phyloP scores from a whole-genome alignment of 2,888 invertebrate species.

The Megastigmus dorsalis region DNA sequence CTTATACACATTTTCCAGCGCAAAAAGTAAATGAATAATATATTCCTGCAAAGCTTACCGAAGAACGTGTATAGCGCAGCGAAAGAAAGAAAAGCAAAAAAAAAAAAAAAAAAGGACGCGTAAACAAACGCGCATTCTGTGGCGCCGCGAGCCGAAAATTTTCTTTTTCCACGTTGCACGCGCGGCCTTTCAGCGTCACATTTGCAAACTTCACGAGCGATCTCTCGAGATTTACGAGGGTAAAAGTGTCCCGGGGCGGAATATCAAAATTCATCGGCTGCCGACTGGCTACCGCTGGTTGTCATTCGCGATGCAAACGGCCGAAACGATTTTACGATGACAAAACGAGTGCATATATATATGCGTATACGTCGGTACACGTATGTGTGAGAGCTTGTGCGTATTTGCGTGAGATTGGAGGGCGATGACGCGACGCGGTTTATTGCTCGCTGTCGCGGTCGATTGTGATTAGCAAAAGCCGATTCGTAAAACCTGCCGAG shows the following conservation, averaged over 20 bases:
- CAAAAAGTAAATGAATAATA: no score
- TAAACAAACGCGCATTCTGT: neutral
- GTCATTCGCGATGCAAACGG: conserved; percentile 8
- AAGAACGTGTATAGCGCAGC: no score
- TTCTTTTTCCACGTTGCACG: no score
- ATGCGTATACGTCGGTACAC: neutral
- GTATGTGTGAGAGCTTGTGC: no score
- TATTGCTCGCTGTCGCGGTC: conserved; percentile 12
- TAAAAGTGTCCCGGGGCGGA: conserved; percentile 22
- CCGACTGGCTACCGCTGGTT: neutral
- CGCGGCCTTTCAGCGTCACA: conserved; percentile 8
- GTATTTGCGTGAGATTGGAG: neutral
- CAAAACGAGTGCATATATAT: neutral
- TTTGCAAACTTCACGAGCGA: conserved; percentile 39
- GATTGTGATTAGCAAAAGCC: conserved; percentile 17
- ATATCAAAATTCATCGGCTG: conserved; percentile 31
- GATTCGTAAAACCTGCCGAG: neutral
- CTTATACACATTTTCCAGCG: no score
- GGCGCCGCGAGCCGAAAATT: no score
- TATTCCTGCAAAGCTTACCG: neutral
- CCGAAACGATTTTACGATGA: conserved; percentile 35
- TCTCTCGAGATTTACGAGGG: conserved; percentile 37
- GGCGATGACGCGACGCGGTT: neutral
- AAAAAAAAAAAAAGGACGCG: neutral
- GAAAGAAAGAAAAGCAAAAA: neutral